phyloP scores from a whole-genome alignment of 2,113 vertebrate species.

The Nipponia nippon region DNA sequence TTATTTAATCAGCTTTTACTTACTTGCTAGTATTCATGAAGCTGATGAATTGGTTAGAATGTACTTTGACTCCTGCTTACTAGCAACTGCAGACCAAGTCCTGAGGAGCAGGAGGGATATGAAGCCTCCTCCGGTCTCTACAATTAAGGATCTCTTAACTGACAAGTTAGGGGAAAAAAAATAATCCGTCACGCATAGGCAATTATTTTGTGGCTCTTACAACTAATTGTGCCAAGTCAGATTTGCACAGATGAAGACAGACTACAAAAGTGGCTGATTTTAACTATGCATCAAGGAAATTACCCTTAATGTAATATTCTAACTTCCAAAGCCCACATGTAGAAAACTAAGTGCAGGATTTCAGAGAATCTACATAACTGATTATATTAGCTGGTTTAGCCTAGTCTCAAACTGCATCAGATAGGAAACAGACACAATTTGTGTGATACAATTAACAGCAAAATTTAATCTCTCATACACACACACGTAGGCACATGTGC shows the following conservation, averaged over 20 bases:
- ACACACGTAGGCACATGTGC: rapidly evolving
- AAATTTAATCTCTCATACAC: not conserved
- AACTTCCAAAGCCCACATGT: not conserved
- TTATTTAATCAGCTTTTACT: not conserved
- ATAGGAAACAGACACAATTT: not conserved
- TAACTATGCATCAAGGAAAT: not conserved
- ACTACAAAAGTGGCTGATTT: not conserved
- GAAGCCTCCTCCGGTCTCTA: not conserved
- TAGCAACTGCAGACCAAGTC: not conserved
- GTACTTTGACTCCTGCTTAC: not conserved
- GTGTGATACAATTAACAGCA: not conserved
- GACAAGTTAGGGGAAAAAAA: not conserved
- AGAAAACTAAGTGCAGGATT: not conserved
- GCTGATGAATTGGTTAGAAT: not conserved
- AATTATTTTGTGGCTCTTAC: not conserved
- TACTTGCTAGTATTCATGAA: not conserved
- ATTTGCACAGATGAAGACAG: not conserved
- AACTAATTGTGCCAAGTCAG: not conserved
- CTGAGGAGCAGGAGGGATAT: not conserved
- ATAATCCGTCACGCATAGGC: not conserved
- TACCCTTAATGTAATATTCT: not conserved
- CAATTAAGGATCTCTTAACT: not conserved
- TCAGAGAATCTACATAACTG: not conserved
- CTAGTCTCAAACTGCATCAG: not conserved
- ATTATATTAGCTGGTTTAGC: not conserved